Evolutionary conservation across 2,113 vertebrate genomes (phyloP).

Genomic region (Gnathonemus longibarbis): DNA sequence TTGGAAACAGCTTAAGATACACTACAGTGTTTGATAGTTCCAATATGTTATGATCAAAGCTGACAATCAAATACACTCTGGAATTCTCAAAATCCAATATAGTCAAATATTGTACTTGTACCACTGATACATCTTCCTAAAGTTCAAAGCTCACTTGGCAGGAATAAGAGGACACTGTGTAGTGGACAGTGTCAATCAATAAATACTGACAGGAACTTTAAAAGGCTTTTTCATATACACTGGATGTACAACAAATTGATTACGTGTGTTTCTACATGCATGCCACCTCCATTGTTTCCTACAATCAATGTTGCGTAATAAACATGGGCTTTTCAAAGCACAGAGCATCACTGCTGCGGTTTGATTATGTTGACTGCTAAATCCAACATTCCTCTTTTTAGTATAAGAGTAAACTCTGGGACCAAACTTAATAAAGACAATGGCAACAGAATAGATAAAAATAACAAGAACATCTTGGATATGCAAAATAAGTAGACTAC

Average conservation of each 20-base stretch:
- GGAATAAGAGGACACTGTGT: not conserved
- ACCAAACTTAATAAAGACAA: not conserved
- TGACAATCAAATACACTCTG: not conserved
- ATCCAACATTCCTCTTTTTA: not conserved
- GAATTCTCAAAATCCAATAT: not conserved
- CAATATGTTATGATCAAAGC: not conserved
- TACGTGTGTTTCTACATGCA: not conserved
- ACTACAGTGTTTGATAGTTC: not conserved
- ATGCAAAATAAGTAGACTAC: not conserved
- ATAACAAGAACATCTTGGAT: not conserved
- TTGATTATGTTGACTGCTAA: not conserved
- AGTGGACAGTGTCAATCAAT: not conserved
- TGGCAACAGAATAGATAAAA: not conserved
- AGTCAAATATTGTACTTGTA: not conserved
- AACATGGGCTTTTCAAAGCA: not conserved
- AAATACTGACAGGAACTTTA: not conserved
- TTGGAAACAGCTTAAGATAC: not conserved
- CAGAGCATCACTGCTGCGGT: not conserved
- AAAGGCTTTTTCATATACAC: not conserved
- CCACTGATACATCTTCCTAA: not conserved
- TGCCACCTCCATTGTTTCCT: not conserved
- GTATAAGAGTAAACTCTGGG: not conserved
- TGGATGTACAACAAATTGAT: not conserved
- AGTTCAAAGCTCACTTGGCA: not conserved
- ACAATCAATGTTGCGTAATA: not conserved